Percentiles rank a stretch among this genome's conserved stretches.
Conservation (phyloP, 2,888 invertebrate genomes). For the Drosophila pegasa region DNA sequence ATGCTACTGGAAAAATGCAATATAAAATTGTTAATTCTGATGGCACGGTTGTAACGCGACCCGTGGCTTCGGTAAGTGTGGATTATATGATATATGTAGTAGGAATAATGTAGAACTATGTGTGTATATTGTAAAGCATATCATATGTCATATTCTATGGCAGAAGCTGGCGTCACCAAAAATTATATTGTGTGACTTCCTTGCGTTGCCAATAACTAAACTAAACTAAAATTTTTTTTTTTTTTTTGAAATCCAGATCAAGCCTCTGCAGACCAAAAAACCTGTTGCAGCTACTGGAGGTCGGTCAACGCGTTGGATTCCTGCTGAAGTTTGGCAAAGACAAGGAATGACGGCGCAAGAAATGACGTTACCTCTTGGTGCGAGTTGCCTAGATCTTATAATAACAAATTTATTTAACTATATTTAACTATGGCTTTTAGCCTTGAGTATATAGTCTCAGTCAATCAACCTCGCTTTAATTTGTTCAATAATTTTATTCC, state of each 20-base stretch:
- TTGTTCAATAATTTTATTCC: neutral
- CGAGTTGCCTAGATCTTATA: no score
- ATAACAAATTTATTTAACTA: no score
- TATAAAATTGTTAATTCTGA: slow-evolving; percentile 88
- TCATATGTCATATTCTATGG: no score
- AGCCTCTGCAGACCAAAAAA: slow-evolving; percentile 92
- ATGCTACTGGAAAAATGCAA: slow-evolving; percentile 85
- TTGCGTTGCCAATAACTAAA: neutral
- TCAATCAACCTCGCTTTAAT: no score
- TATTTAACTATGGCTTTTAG: no score
- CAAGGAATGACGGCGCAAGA: slow-evolving; percentile 98
- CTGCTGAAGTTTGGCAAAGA: slow-evolving; percentile 95
- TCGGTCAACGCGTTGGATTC: slow-evolving; percentile 90
- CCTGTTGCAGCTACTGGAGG: slow-evolving; percentile 82
- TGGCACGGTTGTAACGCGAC: slow-evolving; percentile 88
- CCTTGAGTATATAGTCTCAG: no score
- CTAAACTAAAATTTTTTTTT: neutral
- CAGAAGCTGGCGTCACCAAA: no score
- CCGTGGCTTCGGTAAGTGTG: slow-evolving; percentile 88
- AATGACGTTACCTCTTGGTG: slow-evolving; percentile 95
- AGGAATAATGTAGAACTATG: no score
- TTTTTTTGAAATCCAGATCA: slow-evolving; percentile 84
- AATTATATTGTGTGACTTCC: no score
- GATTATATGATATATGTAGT: no score
- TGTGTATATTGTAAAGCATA: no score